Evolutionary conservation across 2,797 vertebrate genomes (phyloP).

Genomic region (Tragelaphus oryx): DNA sequence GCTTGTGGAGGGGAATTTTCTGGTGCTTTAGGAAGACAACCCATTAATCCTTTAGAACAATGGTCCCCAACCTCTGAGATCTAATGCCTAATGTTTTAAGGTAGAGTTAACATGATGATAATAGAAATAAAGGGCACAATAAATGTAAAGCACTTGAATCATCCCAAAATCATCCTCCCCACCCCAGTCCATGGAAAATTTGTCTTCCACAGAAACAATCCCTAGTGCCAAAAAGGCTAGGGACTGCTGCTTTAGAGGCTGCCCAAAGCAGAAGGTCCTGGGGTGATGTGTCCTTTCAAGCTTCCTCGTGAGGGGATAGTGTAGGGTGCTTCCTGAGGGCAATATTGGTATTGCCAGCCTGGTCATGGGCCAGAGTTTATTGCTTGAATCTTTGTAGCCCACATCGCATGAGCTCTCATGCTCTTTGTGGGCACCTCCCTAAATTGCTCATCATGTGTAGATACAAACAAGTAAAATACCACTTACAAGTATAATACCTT

Average conservation of each 20-base stretch:
- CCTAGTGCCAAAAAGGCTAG: not conserved
- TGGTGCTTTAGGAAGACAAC: not conserved
- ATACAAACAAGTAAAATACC: not conserved
- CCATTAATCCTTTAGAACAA: not conserved
- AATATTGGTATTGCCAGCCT: not conserved
- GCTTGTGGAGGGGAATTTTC: not conserved
- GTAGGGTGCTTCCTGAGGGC: not conserved
- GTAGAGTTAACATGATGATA: not conserved
- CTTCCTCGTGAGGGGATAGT: not conserved
- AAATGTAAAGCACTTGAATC: not conserved
- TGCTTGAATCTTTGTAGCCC: no score
- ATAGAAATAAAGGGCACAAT: not conserved
- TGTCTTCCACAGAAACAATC: not conserved
- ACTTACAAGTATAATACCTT: not conserved
- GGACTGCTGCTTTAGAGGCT: not conserved
- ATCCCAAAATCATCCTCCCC: not conserved
- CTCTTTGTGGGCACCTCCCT: not conserved
- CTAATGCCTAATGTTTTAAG: not conserved
- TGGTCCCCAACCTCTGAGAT: not conserved
- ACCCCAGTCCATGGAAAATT: not conserved
- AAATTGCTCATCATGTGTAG: not conserved
- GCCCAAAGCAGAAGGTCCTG: not conserved
- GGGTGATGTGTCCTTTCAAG: not conserved
- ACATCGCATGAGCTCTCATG: not conserved
- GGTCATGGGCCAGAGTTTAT: no score